Conservation (phyloP, 2,888 invertebrate species). For the Mythimna pallens region DNA sequence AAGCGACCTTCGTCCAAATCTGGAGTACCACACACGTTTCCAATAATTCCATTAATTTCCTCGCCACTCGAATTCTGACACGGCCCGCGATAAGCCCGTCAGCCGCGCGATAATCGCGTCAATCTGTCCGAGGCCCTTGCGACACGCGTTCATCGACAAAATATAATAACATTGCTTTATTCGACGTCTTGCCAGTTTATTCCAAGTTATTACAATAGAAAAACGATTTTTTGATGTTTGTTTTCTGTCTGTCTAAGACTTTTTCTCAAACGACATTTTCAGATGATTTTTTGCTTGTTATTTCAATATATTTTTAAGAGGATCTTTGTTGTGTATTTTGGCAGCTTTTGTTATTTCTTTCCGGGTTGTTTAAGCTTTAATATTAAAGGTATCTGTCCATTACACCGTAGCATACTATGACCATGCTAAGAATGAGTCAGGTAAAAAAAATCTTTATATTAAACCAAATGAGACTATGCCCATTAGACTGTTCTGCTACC, state of each 20-base stretch:
- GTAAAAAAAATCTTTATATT: too few relatives aligned
- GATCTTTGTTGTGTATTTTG: constrained; percentile 17
- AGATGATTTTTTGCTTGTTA: constrained; percentile 11
- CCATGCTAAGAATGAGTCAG: too few relatives aligned
- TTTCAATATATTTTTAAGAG: constrained; percentile 37
- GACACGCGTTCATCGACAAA: constrained; percentile 6
- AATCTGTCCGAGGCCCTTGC: constrained; percentile 24
- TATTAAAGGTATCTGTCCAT: not conserved
- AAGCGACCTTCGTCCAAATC: constrained; percentile 37
- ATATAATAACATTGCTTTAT: constrained; percentile 25
- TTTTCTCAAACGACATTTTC: constrained; percentile 13
- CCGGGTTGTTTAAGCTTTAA: constrained; percentile 5
- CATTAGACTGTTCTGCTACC: too few relatives aligned
- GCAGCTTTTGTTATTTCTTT: constrained; percentile 26
- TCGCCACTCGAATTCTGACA: constrained; percentile 39
- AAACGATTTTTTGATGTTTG: constrained; percentile 16
- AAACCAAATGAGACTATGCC: too few relatives aligned
- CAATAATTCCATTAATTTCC: constrained; percentile 58
- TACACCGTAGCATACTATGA: too few relatives aligned
- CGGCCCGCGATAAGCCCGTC: constrained; percentile 40
- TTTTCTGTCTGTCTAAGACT: constrained; percentile 16
- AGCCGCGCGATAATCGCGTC: constrained; percentile 44
- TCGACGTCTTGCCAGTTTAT: constrained; percentile 26
- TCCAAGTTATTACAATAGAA: constrained; percentile 18
- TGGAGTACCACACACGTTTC: constrained; percentile 18